Evolutionary conservation across 2,113 vertebrate species (phyloP), one percentile per base, ranked within the genome.

Genomic region (Bufo bufo): DNA sequence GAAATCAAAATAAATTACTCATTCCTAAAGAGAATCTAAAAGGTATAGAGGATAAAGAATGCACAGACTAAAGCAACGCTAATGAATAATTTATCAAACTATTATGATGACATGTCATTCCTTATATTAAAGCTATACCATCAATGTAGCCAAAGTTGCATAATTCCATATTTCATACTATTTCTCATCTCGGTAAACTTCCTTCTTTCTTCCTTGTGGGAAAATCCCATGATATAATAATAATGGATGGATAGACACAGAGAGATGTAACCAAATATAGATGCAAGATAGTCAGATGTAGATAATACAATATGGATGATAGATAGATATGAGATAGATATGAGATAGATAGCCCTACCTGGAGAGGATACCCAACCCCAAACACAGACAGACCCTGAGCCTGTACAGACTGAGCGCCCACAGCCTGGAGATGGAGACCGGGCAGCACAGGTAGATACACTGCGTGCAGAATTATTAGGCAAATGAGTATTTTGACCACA

Each of bases 101-200:
- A 61, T 63, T 61, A 82, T 43, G 16, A 63, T 63, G 43, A 59
- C 11, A 58, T 63, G 58, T 52, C 75, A 82, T 61, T 19, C 12
- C 47, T 33, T 43, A 33, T 47, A 82, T 82, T 45, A 61, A 63
- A 82, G 61, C 23, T 82, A 47, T 82, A 82, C 47, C 63, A 82
- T 61, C 47, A 45, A 82, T 63, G 79, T 43, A 47, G 16, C 79
- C 10, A 47, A 19, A 43, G 9, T 47, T 45, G 43, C 23, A 45
- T 82, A 43, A 82, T 82, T 82, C 17, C 6, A 6, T 61, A 23
- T 45, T 82, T 19, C 4, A 19, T 33, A 80, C 10, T 80, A 16
- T 45, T 47, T 59, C 23, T 8, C 19, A 14, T 33, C 33, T 43
- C 23, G 10, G 17, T 82, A 45, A 82, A 82, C 43, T 19, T 63